phyloP scores from a whole-genome alignment of 2,797 vertebrate species.

The Balearica regulorum region DNA sequence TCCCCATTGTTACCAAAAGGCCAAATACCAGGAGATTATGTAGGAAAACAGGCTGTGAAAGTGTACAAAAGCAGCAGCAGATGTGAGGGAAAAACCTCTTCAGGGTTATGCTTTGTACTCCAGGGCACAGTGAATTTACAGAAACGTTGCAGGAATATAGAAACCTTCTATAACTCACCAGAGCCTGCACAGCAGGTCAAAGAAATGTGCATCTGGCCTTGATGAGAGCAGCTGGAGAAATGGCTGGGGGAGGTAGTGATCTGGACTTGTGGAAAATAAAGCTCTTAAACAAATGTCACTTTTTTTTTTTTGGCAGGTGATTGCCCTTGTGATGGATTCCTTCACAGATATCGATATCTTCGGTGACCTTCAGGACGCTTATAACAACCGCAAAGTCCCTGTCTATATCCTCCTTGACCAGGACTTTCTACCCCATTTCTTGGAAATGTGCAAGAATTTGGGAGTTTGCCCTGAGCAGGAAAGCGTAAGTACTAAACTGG shows the following conservation, averaged over 20 bases:
- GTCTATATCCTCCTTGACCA: conserved; percentile 95
- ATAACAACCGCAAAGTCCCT: conserved; percentile 79
- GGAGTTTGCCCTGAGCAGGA: conserved; percentile 84
- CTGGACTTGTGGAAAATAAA: background rate
- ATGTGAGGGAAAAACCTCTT: background rate
- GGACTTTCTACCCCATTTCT: conserved; percentile 80
- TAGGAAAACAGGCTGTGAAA: background rate
- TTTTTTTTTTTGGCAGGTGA: conserved; percentile 80
- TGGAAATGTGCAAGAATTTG: conserved; percentile 90
- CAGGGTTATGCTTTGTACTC: background rate
- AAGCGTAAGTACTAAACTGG: conserved; percentile 73
- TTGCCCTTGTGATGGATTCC: conserved; percentile 94
- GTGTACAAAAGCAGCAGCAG: background rate
- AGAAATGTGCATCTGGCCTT: background rate
- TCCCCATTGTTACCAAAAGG: background rate
- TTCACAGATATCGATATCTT: conserved; percentile 97
- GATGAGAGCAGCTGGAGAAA: background rate
- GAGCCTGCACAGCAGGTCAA: background rate
- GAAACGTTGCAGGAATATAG: background rate
- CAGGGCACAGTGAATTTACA: background rate
- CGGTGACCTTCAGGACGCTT: conserved; percentile 90
- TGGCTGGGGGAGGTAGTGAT: background rate
- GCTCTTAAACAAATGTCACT: background rate
- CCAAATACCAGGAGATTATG: background rate
- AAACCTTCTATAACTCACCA: background rate